Percentiles rank a stretch among this genome's conserved stretches.
These are phyloP conservation scores for Phalacrocorax aristotelis DNA, from an alignment of 2,113 vertebrate genomes.

Conservation along the genomic window DNA sequence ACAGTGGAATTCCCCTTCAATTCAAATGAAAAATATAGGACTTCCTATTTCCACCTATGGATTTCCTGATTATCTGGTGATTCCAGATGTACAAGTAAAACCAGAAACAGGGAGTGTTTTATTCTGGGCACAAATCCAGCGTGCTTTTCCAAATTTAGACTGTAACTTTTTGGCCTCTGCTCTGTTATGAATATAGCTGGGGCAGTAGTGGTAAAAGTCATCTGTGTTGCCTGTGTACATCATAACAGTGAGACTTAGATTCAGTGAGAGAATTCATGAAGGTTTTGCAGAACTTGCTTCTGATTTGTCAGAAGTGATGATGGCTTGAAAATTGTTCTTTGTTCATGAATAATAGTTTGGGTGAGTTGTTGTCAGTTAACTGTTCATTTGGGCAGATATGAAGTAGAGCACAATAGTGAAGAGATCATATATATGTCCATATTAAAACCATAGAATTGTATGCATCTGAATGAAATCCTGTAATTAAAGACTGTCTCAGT, in stretches of 20 bases:
- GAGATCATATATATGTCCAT: not conserved
- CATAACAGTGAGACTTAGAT: not conserved
- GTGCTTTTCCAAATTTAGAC: not conserved
- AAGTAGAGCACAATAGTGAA: not conserved
- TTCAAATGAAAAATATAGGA: not conserved
- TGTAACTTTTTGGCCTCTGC: not conserved
- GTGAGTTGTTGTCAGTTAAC: not conserved
- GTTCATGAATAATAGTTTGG: not conserved
- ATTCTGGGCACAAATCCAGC: not conserved
- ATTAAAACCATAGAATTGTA: not conserved
- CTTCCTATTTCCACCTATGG: slow-evolving; percentile 1
- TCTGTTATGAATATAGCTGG: not conserved
- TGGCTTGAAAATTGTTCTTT: not conserved
- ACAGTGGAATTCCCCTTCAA: not conserved
- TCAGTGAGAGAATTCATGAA: not conserved
- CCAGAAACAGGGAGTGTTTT: not conserved
- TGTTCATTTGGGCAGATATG: not conserved
- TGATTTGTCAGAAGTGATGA: not conserved
- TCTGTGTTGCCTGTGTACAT: not conserved
- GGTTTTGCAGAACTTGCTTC: not conserved
- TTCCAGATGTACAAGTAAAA: not conserved
- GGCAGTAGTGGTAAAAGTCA: not conserved
- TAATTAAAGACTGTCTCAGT: not conserved
- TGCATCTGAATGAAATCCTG: not conserved
- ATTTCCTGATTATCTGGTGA: slow-evolving; percentile 25